Evolutionary conservation across 2,888 invertebrate species (phyloP), one percentile per base, ranked within the genome.

Genomic region (Caenorhabditis zanzibari): DNA sequence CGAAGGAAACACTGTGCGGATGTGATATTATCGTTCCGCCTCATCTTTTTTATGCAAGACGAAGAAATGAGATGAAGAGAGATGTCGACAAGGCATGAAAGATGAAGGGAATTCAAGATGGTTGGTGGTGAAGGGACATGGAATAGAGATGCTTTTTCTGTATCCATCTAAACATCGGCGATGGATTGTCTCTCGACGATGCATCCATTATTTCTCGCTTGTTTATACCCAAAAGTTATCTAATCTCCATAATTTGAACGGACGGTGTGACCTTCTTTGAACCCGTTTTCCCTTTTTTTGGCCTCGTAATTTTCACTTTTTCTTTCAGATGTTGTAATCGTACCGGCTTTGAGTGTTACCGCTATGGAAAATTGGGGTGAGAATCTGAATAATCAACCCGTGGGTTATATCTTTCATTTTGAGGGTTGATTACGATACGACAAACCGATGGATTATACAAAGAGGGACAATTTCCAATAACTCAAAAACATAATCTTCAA

Each of bases 331-430:
- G 83, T 91, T 61, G 81, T 88, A 56, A 87, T 85, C 22, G 73
- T 89, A 28, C 89, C 89, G 47, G 74, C 68, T 54, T 72, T 91
- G 38, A 74, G 68, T 49, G 89, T 90, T 6, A 81, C 82, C 19
- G 91, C 90, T 24, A 91, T 91, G 91, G 91, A 91, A 83, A 91
- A 91, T 75, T 91, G 91, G 90, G 90, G 90, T 76, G 44, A 81
- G 73, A 64, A 19, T 28, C 5, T 44, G n/a, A 35, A 28, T 66
- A 26, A 41, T 24, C 52, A 22, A n/a, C 16, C 22, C 22, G 16
- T 24, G 9, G 2, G 7, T 14, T 38, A 24, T 26, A 28, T 32
- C 12, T 19, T 19, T 24, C 26, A 7, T 4, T 24, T 79, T 22
- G 7, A 81, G 84, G 84, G 1, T 58, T 87, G 52, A 84, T 87